Percentiles rank a stretch among this genome's conserved stretches.
Evolutionary conservation across 2,888 invertebrate species (phyloP).

Genomic region (Pterostichus niger): DNA sequence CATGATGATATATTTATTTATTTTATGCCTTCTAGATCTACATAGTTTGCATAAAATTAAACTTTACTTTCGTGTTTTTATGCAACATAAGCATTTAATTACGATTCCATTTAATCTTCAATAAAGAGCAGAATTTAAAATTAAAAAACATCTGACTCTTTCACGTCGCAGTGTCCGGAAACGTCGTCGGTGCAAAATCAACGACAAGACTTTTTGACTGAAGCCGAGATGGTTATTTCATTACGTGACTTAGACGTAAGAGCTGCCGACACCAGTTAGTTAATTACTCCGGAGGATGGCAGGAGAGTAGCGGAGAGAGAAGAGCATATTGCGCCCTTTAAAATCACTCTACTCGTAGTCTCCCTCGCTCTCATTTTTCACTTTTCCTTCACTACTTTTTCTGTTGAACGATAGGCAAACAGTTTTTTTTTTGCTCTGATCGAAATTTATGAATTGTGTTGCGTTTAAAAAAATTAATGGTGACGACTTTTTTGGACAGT

Average conservation of each 20-base stretch:
- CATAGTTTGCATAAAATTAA: too few relatives aligned
- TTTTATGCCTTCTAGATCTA: too few relatives aligned
- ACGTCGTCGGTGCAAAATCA: neutral
- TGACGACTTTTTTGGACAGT: slow-evolving; percentile 61
- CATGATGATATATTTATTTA: too few relatives aligned
- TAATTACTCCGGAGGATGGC: slow-evolving; percentile 49
- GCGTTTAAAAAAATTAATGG: slow-evolving; percentile 62
- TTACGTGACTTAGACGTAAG: slow-evolving; percentile 45
- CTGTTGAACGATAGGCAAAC: slow-evolving; percentile 58
- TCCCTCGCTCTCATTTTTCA: slow-evolving; percentile 41
- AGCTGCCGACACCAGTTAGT: slow-evolving; percentile 14
- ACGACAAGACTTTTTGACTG: slow-evolving; percentile 49
- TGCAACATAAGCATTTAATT: too few relatives aligned
- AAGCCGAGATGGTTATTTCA: slow-evolving; percentile 56
- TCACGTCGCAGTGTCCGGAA: neutral
- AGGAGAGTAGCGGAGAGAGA: neutral
- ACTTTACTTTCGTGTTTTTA: too few relatives aligned
- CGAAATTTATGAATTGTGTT: slow-evolving; percentile 66
- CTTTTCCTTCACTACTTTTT: slow-evolving; percentile 56
- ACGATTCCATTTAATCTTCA: neutral
- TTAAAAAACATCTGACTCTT: slow-evolving; percentile 5
- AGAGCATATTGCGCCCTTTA: slow-evolving; percentile 8
- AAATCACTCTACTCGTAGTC: slow-evolving; percentile 45
- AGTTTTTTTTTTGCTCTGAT: slow-evolving; percentile 62
- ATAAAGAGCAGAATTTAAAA: neutral